These are phyloP conservation scores for Scopus umbretta DNA, from an alignment of 2,113 vertebrate genomes.

Conservation along the genomic window DNA sequence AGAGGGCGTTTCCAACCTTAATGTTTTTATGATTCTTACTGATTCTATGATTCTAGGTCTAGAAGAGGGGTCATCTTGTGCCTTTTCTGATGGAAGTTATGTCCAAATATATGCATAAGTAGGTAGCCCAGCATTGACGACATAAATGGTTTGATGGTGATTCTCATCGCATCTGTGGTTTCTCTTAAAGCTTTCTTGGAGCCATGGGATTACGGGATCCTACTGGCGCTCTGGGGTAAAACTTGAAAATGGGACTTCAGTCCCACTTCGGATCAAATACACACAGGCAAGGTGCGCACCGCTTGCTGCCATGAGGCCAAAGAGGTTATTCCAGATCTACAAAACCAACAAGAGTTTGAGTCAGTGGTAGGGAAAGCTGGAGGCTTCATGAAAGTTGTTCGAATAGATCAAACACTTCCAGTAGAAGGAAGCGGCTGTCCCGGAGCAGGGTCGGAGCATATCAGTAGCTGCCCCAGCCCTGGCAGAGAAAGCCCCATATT, in stretches of 20 bases:
- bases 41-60: no score
- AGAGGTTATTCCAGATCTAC: not conserved
- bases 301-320: not conserved
- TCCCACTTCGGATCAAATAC: not conserved
- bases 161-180: not conserved
- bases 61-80: not conserved
- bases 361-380: not conserved
- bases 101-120: not conserved
- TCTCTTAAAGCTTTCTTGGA: not conserved
- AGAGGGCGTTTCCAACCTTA: no score
- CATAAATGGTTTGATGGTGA: not conserved
- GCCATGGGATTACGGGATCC: not conserved
- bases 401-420: fast-evolving
- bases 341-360: not conserved
- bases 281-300: not conserved
- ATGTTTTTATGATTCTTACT: no score
- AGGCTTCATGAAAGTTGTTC: not conserved
- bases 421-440: not conserved
- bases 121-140: not conserved
- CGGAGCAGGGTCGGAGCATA: not conserved
- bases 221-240: not conserved
- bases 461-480: not conserved
- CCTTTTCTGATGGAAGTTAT: not conserved
- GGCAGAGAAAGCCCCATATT: not conserved
- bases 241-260: not conserved